phyloP scores from a whole-genome alignment of 2,888 invertebrate species.

The Caradrina kadenii region DNA sequence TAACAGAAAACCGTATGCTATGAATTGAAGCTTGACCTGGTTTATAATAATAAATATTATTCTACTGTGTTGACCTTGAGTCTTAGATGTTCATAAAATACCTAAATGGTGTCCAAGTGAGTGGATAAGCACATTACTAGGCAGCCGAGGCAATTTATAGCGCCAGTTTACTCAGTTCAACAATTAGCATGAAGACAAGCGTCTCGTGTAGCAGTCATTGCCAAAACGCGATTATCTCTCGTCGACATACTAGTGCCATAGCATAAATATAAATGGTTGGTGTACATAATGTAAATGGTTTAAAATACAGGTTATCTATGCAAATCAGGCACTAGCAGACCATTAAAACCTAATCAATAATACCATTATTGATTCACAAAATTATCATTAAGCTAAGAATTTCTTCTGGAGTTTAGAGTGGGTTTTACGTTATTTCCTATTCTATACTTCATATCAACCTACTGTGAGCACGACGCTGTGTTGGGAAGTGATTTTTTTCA shows the following conservation, averaged over 20 bases:
- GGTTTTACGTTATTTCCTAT: conserved; percentile 7
- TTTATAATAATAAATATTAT: background rate
- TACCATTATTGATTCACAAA: conserved; percentile 35
- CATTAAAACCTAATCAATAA: conserved; percentile 27
- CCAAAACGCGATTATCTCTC: background rate
- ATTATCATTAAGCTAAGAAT: conserved; percentile 20
- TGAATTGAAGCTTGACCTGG: too few species aligned
- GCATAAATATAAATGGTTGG: background rate
- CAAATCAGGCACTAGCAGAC: conserved; percentile 17
- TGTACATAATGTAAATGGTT: background rate
- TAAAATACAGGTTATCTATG: conserved; percentile 22
- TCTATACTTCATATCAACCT: background rate
- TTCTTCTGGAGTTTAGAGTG: background rate
- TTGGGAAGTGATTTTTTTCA: background rate
- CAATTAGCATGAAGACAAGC: conserved; percentile 39
- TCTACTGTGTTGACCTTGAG: too few species aligned
- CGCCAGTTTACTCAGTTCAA: conserved; percentile 3
- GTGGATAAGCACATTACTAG: background rate
- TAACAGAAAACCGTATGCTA: too few species aligned
- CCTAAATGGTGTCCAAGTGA: background rate
- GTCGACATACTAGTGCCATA: background rate
- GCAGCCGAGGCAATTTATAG: background rate
- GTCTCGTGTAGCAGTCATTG: conserved; percentile 9
- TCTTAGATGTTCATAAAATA: background rate
- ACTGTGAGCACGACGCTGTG: too few species aligned